Conservation (phyloP, 2,113 vertebrate species). For the Ochotona curzoniae region DNA sequence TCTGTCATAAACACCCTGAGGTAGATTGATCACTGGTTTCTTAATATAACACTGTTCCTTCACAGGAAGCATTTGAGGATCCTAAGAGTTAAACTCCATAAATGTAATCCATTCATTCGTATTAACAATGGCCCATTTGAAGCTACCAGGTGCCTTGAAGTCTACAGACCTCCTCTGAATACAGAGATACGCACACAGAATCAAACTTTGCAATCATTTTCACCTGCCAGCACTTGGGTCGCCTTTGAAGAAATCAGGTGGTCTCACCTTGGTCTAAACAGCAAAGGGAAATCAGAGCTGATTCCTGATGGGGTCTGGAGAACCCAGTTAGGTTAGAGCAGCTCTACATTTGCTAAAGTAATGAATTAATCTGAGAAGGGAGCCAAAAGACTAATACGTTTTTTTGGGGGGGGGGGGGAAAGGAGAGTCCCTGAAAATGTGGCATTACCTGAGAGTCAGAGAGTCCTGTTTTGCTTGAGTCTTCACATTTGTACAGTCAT, state of each 20-base stretch:
- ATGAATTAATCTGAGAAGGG: neutral
- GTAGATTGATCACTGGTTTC: neutral
- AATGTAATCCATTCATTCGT: neutral
- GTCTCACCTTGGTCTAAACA: neutral
- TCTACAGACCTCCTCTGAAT: neutral
- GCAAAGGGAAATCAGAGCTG: neutral
- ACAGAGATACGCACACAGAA: neutral
- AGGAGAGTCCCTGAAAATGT: neutral
- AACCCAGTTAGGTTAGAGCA: neutral
- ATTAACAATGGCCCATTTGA: neutral
- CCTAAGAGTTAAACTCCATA: neutral
- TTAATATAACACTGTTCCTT: neutral
- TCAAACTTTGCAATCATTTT: neutral
- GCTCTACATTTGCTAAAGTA: neutral
- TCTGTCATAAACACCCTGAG: neutral
- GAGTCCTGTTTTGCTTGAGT: slow-evolving; percentile 87
- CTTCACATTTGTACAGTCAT: slow-evolving; percentile 86
- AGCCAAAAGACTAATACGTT: neutral
- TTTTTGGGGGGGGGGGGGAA: neutral
- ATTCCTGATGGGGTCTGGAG: neutral
- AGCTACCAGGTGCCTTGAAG: neutral
- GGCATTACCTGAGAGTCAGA: slow-evolving; percentile 88
- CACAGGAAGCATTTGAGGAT: neutral
- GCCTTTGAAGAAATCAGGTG: neutral
- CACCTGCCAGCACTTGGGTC: neutral